Conservation (phyloP, 1,140 invertebrate genomes). For the Steinernema khuongi region DNA sequence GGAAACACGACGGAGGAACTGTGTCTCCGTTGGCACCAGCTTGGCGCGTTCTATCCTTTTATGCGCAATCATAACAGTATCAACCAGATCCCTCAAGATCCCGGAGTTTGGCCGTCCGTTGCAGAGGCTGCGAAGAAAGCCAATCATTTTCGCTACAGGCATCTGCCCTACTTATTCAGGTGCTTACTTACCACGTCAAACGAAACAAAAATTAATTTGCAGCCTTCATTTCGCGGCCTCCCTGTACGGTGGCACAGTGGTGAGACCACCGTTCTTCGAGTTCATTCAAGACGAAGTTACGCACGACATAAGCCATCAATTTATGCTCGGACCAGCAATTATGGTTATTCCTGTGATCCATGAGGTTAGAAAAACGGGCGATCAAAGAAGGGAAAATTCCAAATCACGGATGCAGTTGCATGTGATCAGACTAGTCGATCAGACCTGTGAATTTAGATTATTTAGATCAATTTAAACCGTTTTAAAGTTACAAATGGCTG, state of each 20-base stretch:
- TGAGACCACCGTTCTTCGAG: conserved; percentile 43
- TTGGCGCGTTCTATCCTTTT: conserved; percentile 64
- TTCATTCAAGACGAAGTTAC: conserved; percentile 38
- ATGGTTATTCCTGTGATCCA: conserved; percentile 39
- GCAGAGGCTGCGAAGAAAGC: conserved; percentile 44
- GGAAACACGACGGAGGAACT: conserved; percentile 41
- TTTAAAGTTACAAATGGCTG: too few species aligned
- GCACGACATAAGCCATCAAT: conserved; percentile 36
- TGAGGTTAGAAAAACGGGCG: conserved; percentile 49
- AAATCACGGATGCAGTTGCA: conserved; percentile 4
- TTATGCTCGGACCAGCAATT: conserved; percentile 45
- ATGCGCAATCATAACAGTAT: conserved; percentile 19
- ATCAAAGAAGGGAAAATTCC: conserved; percentile 37
- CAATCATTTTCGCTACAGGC: conserved; percentile 28
- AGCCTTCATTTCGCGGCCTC: conserved; percentile 40
- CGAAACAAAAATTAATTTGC: conserved; percentile 7
- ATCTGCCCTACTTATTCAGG: conserved; percentile 41
- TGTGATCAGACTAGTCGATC: background rate
- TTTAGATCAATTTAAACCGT: background rate
- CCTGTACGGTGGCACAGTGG: conserved; percentile 32
- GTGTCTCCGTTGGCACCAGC: conserved; percentile 47
- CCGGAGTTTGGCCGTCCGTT: conserved; percentile 51
- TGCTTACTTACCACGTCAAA: background rate
- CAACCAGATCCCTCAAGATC: background rate
- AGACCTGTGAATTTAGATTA: conserved; percentile 8